These are phyloP conservation scores for Lepeophtheirus salmonis DNA, from an alignment of 1,140 invertebrate species.

Conservation along the genomic window DNA sequence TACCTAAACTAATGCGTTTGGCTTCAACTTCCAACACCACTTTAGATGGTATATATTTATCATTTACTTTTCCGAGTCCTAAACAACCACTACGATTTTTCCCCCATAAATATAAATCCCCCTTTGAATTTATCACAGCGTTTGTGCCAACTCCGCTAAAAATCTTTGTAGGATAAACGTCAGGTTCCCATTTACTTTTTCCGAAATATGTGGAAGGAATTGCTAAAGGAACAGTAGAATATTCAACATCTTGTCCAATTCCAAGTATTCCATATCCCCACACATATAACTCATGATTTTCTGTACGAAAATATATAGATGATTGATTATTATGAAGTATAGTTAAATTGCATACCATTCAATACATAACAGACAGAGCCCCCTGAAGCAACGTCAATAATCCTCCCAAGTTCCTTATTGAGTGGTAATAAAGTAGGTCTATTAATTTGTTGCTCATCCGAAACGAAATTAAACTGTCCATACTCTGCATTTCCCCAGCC, in stretches of 20 bases:
- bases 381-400: constrained; percentile 59
- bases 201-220: constrained; percentile 67
- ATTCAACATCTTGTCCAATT: constrained; percentile 53
- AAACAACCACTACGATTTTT: constrained; percentile 59
- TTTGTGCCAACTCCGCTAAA: constrained; percentile 53
- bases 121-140: constrained; percentile 52
- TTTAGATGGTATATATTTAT: constrained; percentile 74
- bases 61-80: constrained; percentile 51
- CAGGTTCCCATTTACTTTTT: constrained; percentile 51
- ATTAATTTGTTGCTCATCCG: constrained; percentile 31
- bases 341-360: constrained; percentile 40
- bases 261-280: constrained; percentile 88
- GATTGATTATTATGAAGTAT: constrained; percentile 3
- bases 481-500: constrained; percentile 96
- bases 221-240: constrained; percentile 40
- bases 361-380: constrained; percentile 66
- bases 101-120: constrained; percentile 78
- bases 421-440: constrained; percentile 44
- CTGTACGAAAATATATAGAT: constrained; percentile 33
- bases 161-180: constrained; percentile 39
- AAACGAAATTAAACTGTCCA: constrained; percentile 43
- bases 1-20: constrained; percentile 48
- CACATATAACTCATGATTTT: constrained; percentile 58
- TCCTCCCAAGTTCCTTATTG: constrained; percentile 43
- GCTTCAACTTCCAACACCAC: constrained; percentile 54